Evolutionary conservation across 2,888 invertebrate species (phyloP).

Genomic region (Notodonta dromedarius): DNA sequence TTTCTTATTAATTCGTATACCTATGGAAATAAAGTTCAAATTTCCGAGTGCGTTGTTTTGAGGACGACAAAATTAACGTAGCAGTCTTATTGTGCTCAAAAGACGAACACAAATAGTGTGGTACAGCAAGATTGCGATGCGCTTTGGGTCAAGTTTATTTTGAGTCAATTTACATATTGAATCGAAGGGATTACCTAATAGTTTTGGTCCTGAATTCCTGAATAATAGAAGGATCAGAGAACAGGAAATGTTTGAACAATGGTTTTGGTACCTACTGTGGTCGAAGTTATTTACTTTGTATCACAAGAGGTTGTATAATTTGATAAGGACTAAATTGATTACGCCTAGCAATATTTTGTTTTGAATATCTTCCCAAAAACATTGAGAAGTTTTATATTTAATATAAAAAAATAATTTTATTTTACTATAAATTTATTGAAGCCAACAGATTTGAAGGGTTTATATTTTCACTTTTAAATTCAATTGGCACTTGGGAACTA

Average conservation of each 20-base stretch:
- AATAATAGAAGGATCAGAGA: conserved; percentile 23
- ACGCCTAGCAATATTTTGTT: too few species aligned
- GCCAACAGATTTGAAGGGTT: too few species aligned
- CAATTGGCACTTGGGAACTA: too few species aligned
- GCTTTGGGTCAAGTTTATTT: conserved; percentile 42
- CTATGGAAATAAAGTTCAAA: conserved; percentile 12
- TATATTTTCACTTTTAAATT: too few species aligned
- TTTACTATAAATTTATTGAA: too few species aligned
- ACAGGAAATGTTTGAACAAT: conserved; percentile 3
- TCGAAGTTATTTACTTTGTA: not conserved
- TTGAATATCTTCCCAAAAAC: too few species aligned
- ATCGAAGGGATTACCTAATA: conserved; percentile 34
- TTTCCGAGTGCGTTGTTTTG: conserved; percentile 7
- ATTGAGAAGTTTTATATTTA: too few species aligned
- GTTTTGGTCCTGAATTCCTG: conserved; percentile 28
- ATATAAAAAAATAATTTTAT: too few species aligned
- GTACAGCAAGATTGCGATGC: conserved; percentile 44
- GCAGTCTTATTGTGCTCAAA: conserved; percentile 41
- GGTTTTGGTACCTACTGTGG: conserved; percentile 5
- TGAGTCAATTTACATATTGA: conserved; percentile 43
- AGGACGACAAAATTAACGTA: conserved; percentile 15
- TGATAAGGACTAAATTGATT: too few species aligned
- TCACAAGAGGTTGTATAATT: too few species aligned
- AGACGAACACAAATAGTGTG: conserved; percentile 49
- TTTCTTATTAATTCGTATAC: conserved; percentile 15